Base-by-base conservation (phyloP, 2,888 invertebrate genomes). In the Sphaerophoria rueppellii region DNA sequence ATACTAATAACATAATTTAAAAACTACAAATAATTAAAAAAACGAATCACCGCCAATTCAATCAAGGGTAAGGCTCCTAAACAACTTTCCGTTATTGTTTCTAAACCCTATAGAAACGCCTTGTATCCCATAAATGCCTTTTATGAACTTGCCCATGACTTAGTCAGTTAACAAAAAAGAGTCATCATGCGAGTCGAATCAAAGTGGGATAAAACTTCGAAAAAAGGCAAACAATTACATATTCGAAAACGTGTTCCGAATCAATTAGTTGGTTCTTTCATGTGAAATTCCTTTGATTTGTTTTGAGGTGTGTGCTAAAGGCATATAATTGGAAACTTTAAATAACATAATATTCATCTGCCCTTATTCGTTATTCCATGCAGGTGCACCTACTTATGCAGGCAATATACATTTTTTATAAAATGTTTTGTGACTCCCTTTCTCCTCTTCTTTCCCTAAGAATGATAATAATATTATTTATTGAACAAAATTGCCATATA, bases 221-320 rank as follows among this genome's bases (percentile, higher is more conserved):
- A 1, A 7, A 9, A 7, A 40, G 40, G 40, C 9, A 72, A 43
- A 71, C 65, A 67, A 67, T 71, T 75, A 43, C 67, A 63, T 71
- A 79, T 79, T 79, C 75, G 67, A 48, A 71, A 61, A 83, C 83
- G 83, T 79, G 83, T 72, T 46, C 61, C 24, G 79, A 83, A 83
- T 83, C 72, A 67, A 75, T 79, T 83, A 83, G 79, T 61, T 43
- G 37, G 48, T 71, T 79, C 75, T 79, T 79, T 72, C 83, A 75
- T 73, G 67, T 75, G 67, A 61, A 71, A 83, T 83, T 83, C 67
- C 79, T 83, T 75, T 63, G 55, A 79, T 72, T 79, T 76, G 63
- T 74, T 24, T 54, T 43, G 48, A 67, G 35, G 48, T 55, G 60
- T 54, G 70, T 43, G 54, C 4, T 43, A 65, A 82, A 67, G 60